phyloP scores from a whole-genome alignment of 1,140 invertebrate species.

The Oncopodura yosiiana region DNA sequence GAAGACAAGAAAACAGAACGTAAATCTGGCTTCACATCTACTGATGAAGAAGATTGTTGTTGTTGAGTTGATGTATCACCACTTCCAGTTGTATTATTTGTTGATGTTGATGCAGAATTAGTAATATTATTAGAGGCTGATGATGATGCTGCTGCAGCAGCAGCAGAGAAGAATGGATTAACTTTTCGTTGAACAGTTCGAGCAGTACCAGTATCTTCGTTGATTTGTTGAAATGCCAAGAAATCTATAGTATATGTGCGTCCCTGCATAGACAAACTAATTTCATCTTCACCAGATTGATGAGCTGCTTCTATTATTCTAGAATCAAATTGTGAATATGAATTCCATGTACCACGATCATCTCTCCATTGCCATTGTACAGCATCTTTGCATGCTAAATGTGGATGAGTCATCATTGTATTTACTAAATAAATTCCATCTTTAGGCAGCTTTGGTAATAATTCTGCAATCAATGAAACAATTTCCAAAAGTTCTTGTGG shows the following conservation, averaged over 20 bases:
- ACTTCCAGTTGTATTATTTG: background rate
- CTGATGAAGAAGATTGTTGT: background rate
- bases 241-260: constrained; percentile 92
- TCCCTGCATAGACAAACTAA: constrained; percentile 79
- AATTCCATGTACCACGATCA: constrained; percentile 63
- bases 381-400: constrained; percentile 49
- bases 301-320: constrained; percentile 81
- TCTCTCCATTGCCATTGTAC: constrained; percentile 94
- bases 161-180: constrained; percentile 31
- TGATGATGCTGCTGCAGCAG: background rate
- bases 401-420: constrained; percentile 66
- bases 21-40: constrained; percentile 23
- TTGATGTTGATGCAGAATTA: background rate
- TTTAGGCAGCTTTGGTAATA: constrained; percentile 85
- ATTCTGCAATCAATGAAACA: constrained; percentile 85
- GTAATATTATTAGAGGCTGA: background rate
- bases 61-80: background rate
- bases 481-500: constrained; percentile 95
- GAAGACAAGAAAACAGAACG: constrained; percentile 24
- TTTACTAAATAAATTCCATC: constrained; percentile 93
- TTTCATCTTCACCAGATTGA: constrained; percentile 86
- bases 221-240: constrained; percentile 94
- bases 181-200: constrained; percentile 72
- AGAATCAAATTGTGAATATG: constrained; percentile 61
- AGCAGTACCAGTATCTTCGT: constrained; percentile 91